Evolutionary conservation across 2,113 vertebrate genomes (phyloP).

Genomic region (Macaca nemestrina): DNA sequence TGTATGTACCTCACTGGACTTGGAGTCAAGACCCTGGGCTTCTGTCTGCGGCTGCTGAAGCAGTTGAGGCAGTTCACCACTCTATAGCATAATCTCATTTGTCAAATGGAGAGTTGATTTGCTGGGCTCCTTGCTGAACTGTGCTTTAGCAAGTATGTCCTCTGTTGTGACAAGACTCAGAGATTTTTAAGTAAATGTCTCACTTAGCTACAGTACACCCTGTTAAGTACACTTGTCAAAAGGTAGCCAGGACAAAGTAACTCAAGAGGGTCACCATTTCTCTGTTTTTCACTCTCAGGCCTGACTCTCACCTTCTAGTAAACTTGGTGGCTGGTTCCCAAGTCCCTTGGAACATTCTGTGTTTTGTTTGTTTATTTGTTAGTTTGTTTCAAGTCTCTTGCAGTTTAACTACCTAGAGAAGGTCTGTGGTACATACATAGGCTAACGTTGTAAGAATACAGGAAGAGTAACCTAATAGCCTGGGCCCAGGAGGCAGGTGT

Average conservation of each 20-base stretch:
- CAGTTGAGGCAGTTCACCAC: background rate
- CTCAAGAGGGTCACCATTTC: background rate
- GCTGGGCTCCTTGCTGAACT: background rate
- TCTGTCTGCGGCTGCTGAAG: background rate
- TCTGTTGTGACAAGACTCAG: background rate
- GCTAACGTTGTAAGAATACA: background rate
- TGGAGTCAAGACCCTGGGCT: background rate
- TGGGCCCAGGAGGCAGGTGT: background rate
- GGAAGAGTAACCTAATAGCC: background rate
- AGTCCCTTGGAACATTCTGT: background rate
- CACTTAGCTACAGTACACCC: background rate
- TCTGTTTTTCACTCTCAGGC: background rate
- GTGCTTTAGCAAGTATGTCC: background rate
- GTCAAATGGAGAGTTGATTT: background rate
- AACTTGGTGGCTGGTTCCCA: background rate
- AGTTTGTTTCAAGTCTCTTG: background rate
- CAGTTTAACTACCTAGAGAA: background rate
- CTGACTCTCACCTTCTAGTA: background rate
- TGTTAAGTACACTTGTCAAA: background rate
- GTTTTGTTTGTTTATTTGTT: background rate
- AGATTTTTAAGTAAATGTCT: slow-evolving; percentile 1
- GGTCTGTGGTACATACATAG: background rate
- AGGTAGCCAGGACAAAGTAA: background rate
- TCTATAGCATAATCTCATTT: background rate
- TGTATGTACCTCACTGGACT: background rate